Evolutionary conservation across 2,888 invertebrate genomes (phyloP).

Genomic region (Clanis bilineata): DNA sequence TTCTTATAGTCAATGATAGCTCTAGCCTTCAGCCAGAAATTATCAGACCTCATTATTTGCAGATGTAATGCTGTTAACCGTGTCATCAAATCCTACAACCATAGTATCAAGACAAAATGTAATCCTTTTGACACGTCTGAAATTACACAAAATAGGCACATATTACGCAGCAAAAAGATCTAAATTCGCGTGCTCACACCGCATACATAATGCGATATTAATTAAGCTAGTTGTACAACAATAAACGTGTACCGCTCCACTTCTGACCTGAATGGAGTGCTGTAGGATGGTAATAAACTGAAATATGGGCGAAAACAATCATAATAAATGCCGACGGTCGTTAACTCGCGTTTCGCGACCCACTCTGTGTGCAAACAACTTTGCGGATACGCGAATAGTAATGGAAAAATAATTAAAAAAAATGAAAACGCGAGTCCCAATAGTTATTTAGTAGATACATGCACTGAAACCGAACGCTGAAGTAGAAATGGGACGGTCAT

Average conservation of each 20-base stretch:
- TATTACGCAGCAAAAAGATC: background rate
- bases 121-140: background rate
- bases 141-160: background rate
- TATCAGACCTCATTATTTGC: background rate
- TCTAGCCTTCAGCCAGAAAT: background rate
- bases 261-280: slow-evolving; percentile 16
- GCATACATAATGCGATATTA: slow-evolving; percentile 7
- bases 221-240: slow-evolving; percentile 6
- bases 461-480: no score
- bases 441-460: no score
- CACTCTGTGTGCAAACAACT: background rate
- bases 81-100: background rate
- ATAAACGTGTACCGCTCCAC: slow-evolving; percentile 6
- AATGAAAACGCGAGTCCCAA: no score
- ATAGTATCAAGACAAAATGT: background rate
- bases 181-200: background rate
- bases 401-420: background rate
- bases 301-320: slow-evolving; percentile 36
- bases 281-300: slow-evolving; percentile 23
- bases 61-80: background rate
- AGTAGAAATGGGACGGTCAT: no score
- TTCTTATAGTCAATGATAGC: no score
- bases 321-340: slow-evolving; percentile 32
- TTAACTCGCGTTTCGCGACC: slow-evolving; percentile 23
- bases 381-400: background rate